Evolutionary conservation across 2,888 invertebrate species (phyloP).

Genomic region (Drosophila greeni): DNA sequence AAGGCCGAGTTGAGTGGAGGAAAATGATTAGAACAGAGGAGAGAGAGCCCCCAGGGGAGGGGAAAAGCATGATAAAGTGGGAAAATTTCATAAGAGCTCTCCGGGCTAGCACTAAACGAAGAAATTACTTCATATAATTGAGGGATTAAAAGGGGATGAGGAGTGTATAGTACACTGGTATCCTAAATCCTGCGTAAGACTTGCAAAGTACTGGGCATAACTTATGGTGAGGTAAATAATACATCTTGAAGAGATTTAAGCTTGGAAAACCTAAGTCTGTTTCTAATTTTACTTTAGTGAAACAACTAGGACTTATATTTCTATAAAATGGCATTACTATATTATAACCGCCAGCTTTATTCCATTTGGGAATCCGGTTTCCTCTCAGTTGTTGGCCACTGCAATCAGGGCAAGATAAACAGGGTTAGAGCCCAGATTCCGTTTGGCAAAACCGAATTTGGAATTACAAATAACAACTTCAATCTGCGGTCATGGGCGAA

Average conservation of each 20-base stretch:
- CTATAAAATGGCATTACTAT: not conserved
- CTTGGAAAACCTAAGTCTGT: not conserved
- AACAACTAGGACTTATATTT: no score
- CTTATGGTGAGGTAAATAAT: not conserved
- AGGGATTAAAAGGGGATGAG: not conserved
- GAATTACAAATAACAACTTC: slow-evolving; percentile 47
- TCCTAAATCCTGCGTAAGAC: not conserved
- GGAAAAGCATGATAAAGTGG: slow-evolving; percentile 28
- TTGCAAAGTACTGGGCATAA: not conserved
- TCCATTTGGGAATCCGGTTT: not conserved
- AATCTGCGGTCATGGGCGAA: slow-evolving; percentile 60
- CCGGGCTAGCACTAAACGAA: not conserved
- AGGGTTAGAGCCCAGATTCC: slow-evolving; percentile 38
- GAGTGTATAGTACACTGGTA: not conserved
- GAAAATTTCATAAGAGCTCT: slow-evolving; percentile 16
- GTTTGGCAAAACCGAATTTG: slow-evolving; percentile 35
- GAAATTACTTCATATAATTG: slow-evolving; percentile 21
- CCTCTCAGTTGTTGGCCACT: slow-evolving; percentile 34
- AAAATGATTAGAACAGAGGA: slow-evolving; percentile 30
- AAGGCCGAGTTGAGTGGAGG: slow-evolving; percentile 26
- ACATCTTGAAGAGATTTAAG: not conserved
- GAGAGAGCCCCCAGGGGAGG: not conserved
- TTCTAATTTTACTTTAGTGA: not conserved
- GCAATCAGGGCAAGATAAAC: slow-evolving; percentile 32
- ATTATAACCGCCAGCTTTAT: not conserved